Evolutionary conservation across 2,888 invertebrate species (phyloP), one percentile per base, ranked within the genome.

Genomic region (Portevinia maculata): DNA sequence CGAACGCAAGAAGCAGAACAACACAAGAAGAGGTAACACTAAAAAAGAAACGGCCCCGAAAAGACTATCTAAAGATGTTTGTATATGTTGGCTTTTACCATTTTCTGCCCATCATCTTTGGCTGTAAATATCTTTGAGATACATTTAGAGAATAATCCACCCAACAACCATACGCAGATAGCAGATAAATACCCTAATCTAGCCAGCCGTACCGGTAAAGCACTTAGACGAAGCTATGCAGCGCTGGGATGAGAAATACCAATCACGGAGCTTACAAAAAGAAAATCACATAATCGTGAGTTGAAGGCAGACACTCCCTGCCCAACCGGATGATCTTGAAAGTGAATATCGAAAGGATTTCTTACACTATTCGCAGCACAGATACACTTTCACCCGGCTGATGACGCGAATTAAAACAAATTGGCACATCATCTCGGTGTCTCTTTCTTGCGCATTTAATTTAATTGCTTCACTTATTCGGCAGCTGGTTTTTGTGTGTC

Each of bases 291-390:
- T 46, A 81, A 76, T 76, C 76, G 81, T 81, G 76, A 81, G 46
- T 48, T 15, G 13, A 70, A 70, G 59, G 70, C 64, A 75, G 81
- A 81, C 75, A 75, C 69, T 69, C 76, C 81, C 81, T 74, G 48
- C 60, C 59, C 52, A 59, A 59, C 15, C 44, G 30, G 69, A 59
- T 75, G 79, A 75, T 81, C 81, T 81, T 70, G 76, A 76, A 76
- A 81, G 75, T 65, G 75, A 81, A 75, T 37, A 81, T 71, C 64
- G 76, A 81, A 81, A 81, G 76, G 81, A 74, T 79, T 74, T 69
- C 39, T 39, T 39, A 15, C n/a, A 44, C 21, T 44, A 24, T 24
- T 24, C 5, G 24, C 24, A 24, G 24, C 32, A 64, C 28, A 55
- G 39, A 73, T 70, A 81, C 81, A 81, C 81, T 81, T 81, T 81